Conservation (phyloP, 1,140 invertebrate genomes). For the Lepidotrigona ventralis region DNA sequence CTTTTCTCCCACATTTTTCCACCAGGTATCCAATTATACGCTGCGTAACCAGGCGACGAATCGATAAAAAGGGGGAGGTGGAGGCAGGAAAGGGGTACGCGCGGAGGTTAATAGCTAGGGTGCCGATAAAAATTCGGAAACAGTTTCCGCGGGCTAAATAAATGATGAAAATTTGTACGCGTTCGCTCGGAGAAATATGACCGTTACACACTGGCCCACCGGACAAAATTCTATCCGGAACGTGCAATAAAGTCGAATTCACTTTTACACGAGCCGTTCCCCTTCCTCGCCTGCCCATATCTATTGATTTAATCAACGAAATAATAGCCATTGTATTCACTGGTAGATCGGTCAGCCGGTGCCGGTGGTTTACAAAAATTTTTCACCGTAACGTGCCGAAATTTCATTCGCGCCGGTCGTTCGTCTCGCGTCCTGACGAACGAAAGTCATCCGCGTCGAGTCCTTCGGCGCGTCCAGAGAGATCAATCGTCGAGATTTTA, state of each 20-base stretch:
- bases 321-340: slow-evolving; percentile 7
- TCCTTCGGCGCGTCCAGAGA: background rate
- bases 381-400: too few species aligned
- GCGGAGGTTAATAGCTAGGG: background rate
- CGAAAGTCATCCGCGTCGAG: background rate
- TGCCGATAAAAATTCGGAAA: slow-evolving; percentile 29
- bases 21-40: slow-evolving; percentile 16
- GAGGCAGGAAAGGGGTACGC: too few species aligned
- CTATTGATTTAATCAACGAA: slow-evolving; percentile 30
- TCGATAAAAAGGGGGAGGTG: background rate
- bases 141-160: slow-evolving; percentile 31
- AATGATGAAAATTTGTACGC: slow-evolving; percentile 40
- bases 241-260: slow-evolving; percentile 21
- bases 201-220: background rate
- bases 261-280: slow-evolving; percentile 2
- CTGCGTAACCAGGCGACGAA: background rate
- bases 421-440: background rate
- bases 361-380: background rate
- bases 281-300: background rate
- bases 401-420: too few species aligned
- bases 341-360: background rate
- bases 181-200: slow-evolving; percentile 33
- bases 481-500: background rate
- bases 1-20: slow-evolving; percentile 10
- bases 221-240: slow-evolving; percentile 16